Base-by-base conservation (phyloP, 2,797 vertebrate species). In the Molothrus ater region DNA sequence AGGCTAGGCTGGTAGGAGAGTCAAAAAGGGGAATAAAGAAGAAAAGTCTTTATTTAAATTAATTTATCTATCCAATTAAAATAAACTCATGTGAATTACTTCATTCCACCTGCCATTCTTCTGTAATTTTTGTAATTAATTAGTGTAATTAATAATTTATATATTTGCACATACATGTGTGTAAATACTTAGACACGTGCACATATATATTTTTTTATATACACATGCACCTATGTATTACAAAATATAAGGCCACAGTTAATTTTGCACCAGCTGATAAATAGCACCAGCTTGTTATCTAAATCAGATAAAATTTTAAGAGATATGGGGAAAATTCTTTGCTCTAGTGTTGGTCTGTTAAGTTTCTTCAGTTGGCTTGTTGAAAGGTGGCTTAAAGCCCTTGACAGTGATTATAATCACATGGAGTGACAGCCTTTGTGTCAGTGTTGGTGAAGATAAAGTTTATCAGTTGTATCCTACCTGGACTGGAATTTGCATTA, bases 311-410 rank as follows among this genome's bases (percentile, higher is more conserved):
- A 65, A 80, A 50, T 71, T 80, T 92, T 80, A 90, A 73, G 42
- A 82, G 75, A 68, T 36, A 38, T 24, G 31, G 38, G 34, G 19
- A 83, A 81, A 80, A 84, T 26, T 50, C 63, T 87, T 92, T 93
- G 57, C 53, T 60, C 36, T n/a, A 34, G 51, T 68, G 43, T 63
- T 88, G 61, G 18, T 81, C 90, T 86, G 14, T 94, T 92, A 32
- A 71, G 36, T 88, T 95, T 53, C 73, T 86, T 73, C 84, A 91
- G 72, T 45, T 87, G 68, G 19, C 68, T 88, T 94, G 63, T 95
- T 75, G 43, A 95, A 96, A 92, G 83, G n/a, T 74, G 61, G 66
- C 89, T 96, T 92, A 79, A 96, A 96, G 74, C 68, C 83, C 79
- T 80, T 72, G 50, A 9, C 50, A 81, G 86, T 69, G 61, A 92